Percentiles rank a stretch among this genome's conserved stretches.
Evolutionary conservation across 2,888 invertebrate species (phyloP).

Genomic region (Aphidoletes aphidimyza): DNA sequence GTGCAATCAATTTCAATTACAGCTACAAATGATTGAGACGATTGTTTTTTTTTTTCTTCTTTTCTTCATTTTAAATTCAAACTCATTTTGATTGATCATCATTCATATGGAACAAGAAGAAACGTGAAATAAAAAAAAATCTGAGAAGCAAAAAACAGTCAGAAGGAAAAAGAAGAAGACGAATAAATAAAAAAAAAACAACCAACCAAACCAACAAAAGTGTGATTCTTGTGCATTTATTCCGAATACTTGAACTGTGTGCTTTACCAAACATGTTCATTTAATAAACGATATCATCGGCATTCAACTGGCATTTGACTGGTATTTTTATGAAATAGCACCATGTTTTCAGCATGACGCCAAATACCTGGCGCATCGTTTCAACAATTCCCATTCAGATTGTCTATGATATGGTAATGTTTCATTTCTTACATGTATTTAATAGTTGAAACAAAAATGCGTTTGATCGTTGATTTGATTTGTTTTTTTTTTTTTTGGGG

Average conservation of each 20-base stretch:
- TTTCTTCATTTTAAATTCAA: not conserved
- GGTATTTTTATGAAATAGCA: conserved; percentile 52
- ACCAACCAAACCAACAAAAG: no score
- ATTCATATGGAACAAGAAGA: not conserved
- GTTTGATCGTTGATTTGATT: not conserved
- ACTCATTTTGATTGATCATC: not conserved
- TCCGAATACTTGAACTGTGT: not conserved
- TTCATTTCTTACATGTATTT: no score
- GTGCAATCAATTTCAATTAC: conserved; percentile 50
- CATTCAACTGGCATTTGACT: conserved; percentile 31
- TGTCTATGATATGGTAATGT: no score
- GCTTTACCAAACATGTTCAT: not conserved
- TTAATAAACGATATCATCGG: not conserved
- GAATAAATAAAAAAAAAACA: not conserved
- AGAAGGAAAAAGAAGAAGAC: no score
- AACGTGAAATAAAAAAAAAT: not conserved
- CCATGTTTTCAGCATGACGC: conserved; percentile 53
- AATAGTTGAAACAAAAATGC: no score
- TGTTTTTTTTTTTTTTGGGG: not conserved
- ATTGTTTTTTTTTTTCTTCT: not conserved
- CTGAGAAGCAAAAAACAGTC: not conserved
- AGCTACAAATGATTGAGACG: not conserved
- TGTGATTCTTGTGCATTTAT: not conserved
- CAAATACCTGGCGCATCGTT: conserved; percentile 12
- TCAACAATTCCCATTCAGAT: not conserved